Evolutionary conservation across 2,113 vertebrate genomes (phyloP).

Genomic region (Sarotherodon lohbergeri): DNA sequence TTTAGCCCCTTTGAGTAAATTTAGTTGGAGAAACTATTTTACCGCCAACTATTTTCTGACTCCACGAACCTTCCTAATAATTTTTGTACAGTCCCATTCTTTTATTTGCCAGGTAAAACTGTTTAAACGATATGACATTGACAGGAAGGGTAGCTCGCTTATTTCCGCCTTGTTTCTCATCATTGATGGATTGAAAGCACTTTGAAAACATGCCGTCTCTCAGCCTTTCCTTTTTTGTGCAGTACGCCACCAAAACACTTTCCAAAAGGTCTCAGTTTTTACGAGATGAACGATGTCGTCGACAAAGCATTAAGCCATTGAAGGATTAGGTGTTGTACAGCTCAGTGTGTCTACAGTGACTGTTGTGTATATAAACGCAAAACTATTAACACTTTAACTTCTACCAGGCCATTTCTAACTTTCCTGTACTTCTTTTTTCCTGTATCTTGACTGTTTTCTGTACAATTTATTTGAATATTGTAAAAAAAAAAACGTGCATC

Average conservation of each 20-base stretch:
- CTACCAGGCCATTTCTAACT: slow-evolving; percentile 50
- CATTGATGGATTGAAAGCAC: slow-evolving; percentile 14
- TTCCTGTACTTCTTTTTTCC: slow-evolving; percentile 36
- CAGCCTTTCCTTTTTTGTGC: slow-evolving; percentile 13
- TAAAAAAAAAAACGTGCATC: slow-evolving; percentile 19
- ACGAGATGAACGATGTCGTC: neutral
- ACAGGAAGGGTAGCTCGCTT: neutral
- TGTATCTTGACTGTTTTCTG: slow-evolving; percentile 59
- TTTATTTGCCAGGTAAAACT: neutral
- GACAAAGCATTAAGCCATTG: slow-evolving; percentile 5
- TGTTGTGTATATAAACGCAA: slow-evolving; percentile 67
- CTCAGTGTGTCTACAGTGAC: slow-evolving; percentile 22
- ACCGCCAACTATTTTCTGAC: neutral
- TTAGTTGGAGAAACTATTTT: neutral
- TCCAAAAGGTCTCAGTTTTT: neutral
- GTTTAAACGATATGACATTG: neutral
- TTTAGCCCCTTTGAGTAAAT: neutral
- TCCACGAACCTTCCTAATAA: neutral
- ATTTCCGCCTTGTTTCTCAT: neutral
- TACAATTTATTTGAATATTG: slow-evolving; percentile 53
- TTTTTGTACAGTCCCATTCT: neutral
- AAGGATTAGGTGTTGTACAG: slow-evolving; percentile 29
- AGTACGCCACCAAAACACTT: neutral
- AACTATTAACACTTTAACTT: slow-evolving; percentile 66
- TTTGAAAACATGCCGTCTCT: slow-evolving; percentile 18